Evolutionary conservation across 2,888 invertebrate genomes (phyloP), one percentile per base, ranked within the genome.

Genomic region (Mystacides longicornis): DNA sequence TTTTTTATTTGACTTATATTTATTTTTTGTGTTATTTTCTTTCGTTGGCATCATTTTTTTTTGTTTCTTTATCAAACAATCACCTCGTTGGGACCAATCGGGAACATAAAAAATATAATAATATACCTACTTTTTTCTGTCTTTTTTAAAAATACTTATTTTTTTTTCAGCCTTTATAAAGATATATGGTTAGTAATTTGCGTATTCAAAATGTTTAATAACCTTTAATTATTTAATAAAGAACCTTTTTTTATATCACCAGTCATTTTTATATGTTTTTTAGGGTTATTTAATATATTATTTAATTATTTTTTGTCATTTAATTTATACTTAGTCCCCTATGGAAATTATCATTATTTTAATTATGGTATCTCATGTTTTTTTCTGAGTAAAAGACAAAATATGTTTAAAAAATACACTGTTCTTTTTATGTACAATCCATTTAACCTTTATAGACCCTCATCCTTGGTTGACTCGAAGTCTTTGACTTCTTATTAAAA

Each of bases 191-290:
- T n/a, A n/a, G n/a, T 47, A 50, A 49, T 52, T 52, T 52, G 52
- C 49, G 52, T 52, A 52, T 48, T 50, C 23, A 52, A 33, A 22
- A 47, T 52, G 46, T 52, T 19, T 31, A 46, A 16, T 23, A 48
- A 46, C 7, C 18, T 11, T 16, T 23, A 19, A 48, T 4, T 48
- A 48, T 48, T 7, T 3, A 7, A 27, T 52, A 46, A 52, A 22
- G 31, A 52, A 52, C 52, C 22, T 21, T 48, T 45, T 45, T 52
- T 37, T 52, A 52, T 52, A 54, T 50, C 49, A 47, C 49, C 23
- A 59, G 59, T 59, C 61, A 61, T 59, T 61, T 60, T 61, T 61
- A 58, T 61, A 61, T 59, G 37, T 61, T 53, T 59, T n/a, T n/a
- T n/a, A n/a, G 59, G 61, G 57, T 55, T 19, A 56, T 60, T 5